Conservation (phyloP, 2,888 invertebrate genomes). For the Xylota segnis region DNA sequence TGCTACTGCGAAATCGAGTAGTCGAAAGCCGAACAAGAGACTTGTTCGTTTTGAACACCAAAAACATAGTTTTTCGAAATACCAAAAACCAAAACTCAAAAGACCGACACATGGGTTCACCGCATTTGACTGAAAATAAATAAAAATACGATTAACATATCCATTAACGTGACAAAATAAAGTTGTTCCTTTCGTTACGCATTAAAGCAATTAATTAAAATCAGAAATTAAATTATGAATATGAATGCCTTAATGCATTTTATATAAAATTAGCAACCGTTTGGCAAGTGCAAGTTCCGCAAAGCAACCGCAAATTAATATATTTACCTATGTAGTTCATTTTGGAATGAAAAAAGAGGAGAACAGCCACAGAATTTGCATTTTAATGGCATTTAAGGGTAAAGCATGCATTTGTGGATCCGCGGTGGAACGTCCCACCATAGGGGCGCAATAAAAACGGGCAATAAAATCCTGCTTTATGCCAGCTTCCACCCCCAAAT, state of each 20-base stretch:
- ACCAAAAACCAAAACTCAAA: too few relatives aligned
- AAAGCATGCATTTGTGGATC: slow-evolving; percentile 49
- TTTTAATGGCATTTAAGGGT: slow-evolving; percentile 43
- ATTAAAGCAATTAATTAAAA: not conserved
- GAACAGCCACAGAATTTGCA: slow-evolving; percentile 43
- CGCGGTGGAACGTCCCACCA: slow-evolving; percentile 38
- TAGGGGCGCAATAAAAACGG: slow-evolving; percentile 44
- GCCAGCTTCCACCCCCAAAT: slow-evolving; percentile 1
- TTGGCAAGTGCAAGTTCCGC: not conserved
- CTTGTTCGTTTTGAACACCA: too few relatives aligned
- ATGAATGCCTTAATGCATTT: not conserved
- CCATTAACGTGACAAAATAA: not conserved
- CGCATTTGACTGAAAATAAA: not conserved
- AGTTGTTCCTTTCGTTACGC: not conserved
- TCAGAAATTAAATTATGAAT: not conserved
- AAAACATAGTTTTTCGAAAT: too few relatives aligned
- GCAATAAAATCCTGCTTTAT: slow-evolving; percentile 33
- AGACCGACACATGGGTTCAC: not conserved
- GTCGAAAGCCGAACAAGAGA: too few relatives aligned
- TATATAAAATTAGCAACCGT: slow-evolving; percentile 29
- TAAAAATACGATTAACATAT: not conserved
- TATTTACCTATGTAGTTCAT: not conserved
- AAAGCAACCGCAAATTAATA: slow-evolving; percentile 22
- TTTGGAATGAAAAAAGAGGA: not conserved
- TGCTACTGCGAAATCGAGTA: too few relatives aligned